These are phyloP conservation scores for Galaxea fascicularis DNA, from an alignment of 92 coral and sea anemone genomes.

Conservation along the genomic window DNA sequence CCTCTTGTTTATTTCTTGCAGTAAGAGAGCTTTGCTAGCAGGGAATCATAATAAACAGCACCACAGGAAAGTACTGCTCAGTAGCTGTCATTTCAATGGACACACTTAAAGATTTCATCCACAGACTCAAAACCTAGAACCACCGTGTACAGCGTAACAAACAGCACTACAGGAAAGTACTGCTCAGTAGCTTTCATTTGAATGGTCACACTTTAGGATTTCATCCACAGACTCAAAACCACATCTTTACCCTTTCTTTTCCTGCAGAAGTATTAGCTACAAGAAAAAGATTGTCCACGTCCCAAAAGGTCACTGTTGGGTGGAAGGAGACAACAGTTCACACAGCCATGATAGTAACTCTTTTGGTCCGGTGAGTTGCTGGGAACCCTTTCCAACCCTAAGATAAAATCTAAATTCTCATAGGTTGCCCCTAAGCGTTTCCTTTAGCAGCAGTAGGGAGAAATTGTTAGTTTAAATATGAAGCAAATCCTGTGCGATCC, in stretches of 20 bases:
- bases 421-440: too few relatives aligned
- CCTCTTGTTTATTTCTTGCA: too few relatives aligned
- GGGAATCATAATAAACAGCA: too few relatives aligned
- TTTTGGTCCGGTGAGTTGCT: slow-evolving; percentile 89
- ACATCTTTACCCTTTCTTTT: background rate
- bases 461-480: too few relatives aligned
- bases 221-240: too few relatives aligned
- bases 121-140: background rate
- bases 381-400: too few relatives aligned
- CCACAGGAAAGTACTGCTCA: too few relatives aligned
- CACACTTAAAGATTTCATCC: background rate
- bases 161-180: background rate
- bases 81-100: too few relatives aligned
- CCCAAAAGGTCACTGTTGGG: slow-evolving; percentile 98
- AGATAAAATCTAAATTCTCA: too few relatives aligned
- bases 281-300: slow-evolving; percentile 78
- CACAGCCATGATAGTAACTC: slow-evolving; percentile 95
- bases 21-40: too few relatives aligned
- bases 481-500: too few relatives aligned
- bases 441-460: too few relatives aligned
- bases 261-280: slow-evolving; percentile 78
- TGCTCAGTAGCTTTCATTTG: background rate
- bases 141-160: background rate
- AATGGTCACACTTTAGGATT: background rate
- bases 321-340: slow-evolving; percentile 88